Percentiles rank a stretch among this genome's conserved stretches.
Evolutionary conservation across 2,113 vertebrate genomes (phyloP).

Genomic region (Erinaceus europaeus): DNA sequence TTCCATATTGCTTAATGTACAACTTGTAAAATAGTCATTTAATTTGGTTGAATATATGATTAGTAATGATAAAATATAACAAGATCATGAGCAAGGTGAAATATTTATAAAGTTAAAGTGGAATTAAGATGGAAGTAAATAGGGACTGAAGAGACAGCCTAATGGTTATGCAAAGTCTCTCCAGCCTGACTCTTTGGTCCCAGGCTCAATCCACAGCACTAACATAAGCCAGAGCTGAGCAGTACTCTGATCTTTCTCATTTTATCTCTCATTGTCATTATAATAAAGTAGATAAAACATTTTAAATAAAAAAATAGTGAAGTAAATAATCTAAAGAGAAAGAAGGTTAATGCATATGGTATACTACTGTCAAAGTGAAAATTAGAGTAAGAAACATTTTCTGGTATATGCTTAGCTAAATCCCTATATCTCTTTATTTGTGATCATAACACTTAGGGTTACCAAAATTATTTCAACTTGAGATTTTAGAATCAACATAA

Average conservation of each 20-base stretch:
- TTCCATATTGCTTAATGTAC: not conserved
- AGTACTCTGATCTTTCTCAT: too few species aligned
- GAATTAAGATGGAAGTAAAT: too few species aligned
- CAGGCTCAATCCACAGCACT: too few species aligned
- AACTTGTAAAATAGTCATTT: not conserved
- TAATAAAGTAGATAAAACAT: not conserved
- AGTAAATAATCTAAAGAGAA: not conserved
- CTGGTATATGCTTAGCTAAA: not conserved
- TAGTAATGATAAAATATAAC: not conserved
- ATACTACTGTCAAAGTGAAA: not conserved
- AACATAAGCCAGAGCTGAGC: too few species aligned
- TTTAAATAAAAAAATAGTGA: not conserved
- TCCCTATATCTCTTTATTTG: too few species aligned
- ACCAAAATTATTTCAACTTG: not conserved
- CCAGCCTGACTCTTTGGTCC: too few species aligned
- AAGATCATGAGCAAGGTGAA: too few species aligned
- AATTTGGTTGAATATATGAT: not conserved
- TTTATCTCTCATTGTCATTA: too few species aligned
- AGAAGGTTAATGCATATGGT: not conserved
- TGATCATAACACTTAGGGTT: not conserved
- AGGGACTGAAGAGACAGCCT: too few species aligned
- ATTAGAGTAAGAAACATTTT: not conserved
- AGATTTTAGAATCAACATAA: not conserved
- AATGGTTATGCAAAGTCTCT: too few species aligned
- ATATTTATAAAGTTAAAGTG: too few species aligned